Conservation (phyloP, 2,797 vertebrate genomes). For the Lithobates pipiens region DNA sequence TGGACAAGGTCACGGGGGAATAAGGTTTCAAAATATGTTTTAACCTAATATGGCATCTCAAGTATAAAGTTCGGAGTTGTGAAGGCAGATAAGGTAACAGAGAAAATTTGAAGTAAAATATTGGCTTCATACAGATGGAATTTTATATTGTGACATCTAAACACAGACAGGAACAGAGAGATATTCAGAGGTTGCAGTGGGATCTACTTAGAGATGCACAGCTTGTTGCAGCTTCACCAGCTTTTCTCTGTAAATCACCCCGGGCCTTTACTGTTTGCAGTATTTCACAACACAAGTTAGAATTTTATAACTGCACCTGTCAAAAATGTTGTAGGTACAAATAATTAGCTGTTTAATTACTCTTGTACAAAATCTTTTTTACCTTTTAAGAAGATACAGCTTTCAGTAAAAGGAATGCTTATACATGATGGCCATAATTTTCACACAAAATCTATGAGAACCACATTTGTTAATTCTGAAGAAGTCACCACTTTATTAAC, state of each 20-base stretch:
- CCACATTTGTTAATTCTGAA: no score
- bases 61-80: not conserved
- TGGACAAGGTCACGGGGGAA: constrained; percentile 1
- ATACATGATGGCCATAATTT: not conserved
- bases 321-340: constrained; percentile 7
- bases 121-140: not conserved
- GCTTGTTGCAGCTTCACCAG: not conserved
- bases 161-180: not conserved
- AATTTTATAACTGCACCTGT: constrained; percentile 3
- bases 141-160: not conserved
- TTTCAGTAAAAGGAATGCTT: not conserved
- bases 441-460: no score
- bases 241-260: not conserved
- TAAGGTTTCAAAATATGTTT: not conserved
- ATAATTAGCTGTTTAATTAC: not conserved
- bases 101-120: not conserved
- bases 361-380: constrained; percentile 7
- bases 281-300: not conserved
- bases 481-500: no score
- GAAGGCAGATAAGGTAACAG: not conserved
- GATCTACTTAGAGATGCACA: not conserved
- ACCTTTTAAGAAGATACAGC: not conserved
- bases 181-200: not conserved
- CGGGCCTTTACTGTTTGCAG: not conserved
- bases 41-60: not conserved